These are phyloP conservation scores for Callipepla californica DNA, from an alignment of 2,113 vertebrate genomes.

Conservation along the genomic window DNA sequence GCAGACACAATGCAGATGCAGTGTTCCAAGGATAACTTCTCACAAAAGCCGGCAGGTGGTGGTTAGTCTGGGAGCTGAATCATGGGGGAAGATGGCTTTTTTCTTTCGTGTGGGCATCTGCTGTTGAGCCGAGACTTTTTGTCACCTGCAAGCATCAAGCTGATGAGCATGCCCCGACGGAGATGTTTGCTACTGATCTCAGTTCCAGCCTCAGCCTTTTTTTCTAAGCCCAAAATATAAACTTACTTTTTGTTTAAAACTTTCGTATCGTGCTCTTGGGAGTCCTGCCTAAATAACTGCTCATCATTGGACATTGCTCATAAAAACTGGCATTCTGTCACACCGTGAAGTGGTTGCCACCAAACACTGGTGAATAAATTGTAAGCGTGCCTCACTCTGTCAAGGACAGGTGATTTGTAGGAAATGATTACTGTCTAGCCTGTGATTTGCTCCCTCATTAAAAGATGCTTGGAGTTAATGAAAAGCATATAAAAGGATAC, in stretches of 20 bases:
- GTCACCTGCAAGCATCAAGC: neutral
- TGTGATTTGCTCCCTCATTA: neutral
- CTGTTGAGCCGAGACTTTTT: neutral
- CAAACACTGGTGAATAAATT: neutral
- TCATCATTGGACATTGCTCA: neutral
- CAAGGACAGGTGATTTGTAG: neutral
- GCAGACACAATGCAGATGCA: constrained; percentile 37
- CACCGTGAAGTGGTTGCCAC: neutral
- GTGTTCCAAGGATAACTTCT: constrained; percentile 29
- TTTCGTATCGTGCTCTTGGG: neutral
- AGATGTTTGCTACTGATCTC: neutral
- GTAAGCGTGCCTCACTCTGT: neutral
- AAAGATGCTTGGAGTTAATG: constrained; percentile 14
- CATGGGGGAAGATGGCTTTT: neutral
- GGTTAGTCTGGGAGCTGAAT: constrained; percentile 1
- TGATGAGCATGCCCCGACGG: neutral
- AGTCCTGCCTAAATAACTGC: neutral
- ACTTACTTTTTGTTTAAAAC: neutral
- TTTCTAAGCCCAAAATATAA: neutral
- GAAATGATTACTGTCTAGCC: neutral
- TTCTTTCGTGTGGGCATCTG: neutral
- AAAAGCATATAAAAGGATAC: neutral
- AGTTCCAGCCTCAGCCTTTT: neutral
- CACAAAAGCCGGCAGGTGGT: constrained; percentile 17
- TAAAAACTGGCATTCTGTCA: neutral